Evolutionary conservation across 1,140 invertebrate species (phyloP).

Genomic region (Calliopsis andreniformis): DNA sequence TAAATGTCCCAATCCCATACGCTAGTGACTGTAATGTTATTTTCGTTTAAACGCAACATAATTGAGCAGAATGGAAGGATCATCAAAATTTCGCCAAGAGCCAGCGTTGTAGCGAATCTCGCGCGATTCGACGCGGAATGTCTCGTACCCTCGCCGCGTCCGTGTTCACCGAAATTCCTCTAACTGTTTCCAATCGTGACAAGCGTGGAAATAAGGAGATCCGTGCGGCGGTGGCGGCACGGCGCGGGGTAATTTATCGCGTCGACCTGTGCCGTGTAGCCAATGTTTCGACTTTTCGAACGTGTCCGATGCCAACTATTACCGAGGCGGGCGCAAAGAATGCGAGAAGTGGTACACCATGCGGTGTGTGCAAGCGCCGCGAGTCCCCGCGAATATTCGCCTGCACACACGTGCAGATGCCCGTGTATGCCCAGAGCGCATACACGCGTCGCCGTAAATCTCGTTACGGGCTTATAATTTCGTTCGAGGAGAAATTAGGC

Average conservation of each 20-base stretch:
- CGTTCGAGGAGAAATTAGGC: constrained; percentile 69
- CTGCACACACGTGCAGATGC: constrained; percentile 29
- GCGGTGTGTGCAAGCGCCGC: not conserved
- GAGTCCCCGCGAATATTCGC: not conserved
- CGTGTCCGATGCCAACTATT: constrained; percentile 32
- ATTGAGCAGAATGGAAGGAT: too few relatives aligned
- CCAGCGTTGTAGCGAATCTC: not conserved
- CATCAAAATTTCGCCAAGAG: too few relatives aligned
- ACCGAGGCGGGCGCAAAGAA: constrained; percentile 36
- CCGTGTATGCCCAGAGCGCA: too few relatives aligned
- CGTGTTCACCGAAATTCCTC: constrained; percentile 38
- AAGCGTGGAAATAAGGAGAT: constrained; percentile 45
- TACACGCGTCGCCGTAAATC: constrained; percentile 66
- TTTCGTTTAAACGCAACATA: too few relatives aligned
- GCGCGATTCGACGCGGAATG: not conserved
- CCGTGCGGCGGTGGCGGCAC: not conserved
- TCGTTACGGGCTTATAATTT: constrained; percentile 70
- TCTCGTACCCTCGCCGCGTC: too few relatives aligned
- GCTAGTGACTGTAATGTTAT: too few relatives aligned
- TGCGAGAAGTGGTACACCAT: constrained; percentile 33
- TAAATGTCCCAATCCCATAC: too few relatives aligned
- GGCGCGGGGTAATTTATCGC: constrained; percentile 34
- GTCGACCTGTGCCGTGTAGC: constrained; percentile 28
- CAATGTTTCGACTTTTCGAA: constrained; percentile 42
- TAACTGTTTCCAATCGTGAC: constrained; percentile 32